Percentiles rank a stretch among this genome's conserved stretches.
Conservation (phyloP, 2,113 vertebrate genomes). For the Eclectus roratus region DNA sequence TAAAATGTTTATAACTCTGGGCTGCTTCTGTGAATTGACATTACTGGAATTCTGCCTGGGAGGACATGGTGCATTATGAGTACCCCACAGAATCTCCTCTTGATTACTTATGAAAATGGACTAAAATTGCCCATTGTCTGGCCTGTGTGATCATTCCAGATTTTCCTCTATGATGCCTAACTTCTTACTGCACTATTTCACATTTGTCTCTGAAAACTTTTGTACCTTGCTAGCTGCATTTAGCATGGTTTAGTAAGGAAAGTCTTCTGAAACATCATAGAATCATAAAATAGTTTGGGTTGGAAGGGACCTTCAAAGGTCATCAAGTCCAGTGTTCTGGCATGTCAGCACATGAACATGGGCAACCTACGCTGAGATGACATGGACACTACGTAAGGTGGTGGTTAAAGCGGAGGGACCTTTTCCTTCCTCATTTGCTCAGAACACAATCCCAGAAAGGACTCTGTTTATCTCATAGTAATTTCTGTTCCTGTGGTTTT, state of each 20-base stretch:
- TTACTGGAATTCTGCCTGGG: not conserved
- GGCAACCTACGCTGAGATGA: not conserved
- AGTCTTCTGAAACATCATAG: not conserved
- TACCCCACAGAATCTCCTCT: fast-evolving
- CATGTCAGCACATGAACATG: not conserved
- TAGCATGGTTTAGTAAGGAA: not conserved
- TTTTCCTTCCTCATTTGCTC: not conserved
- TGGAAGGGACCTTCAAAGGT: not conserved
- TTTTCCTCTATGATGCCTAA: not conserved
- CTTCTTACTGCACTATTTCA: not conserved
- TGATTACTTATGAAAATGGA: not conserved
- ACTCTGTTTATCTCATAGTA: not conserved
- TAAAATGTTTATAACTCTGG: not conserved
- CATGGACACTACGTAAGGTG: not conserved
- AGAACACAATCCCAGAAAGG: not conserved
- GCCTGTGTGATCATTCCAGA: not conserved
- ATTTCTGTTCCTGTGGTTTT: not conserved
- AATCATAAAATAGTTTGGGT: not conserved
- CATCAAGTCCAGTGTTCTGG: not conserved
- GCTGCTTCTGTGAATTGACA: not conserved
- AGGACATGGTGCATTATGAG: not conserved
- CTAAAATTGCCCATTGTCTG: not conserved
- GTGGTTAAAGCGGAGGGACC: not conserved
- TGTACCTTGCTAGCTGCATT: not conserved
- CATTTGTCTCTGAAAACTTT: not conserved